Percentiles rank a stretch among this genome's conserved stretches.
Conservation (phyloP, 2,888 invertebrate genomes). For the Polydrusus tereticollis region DNA sequence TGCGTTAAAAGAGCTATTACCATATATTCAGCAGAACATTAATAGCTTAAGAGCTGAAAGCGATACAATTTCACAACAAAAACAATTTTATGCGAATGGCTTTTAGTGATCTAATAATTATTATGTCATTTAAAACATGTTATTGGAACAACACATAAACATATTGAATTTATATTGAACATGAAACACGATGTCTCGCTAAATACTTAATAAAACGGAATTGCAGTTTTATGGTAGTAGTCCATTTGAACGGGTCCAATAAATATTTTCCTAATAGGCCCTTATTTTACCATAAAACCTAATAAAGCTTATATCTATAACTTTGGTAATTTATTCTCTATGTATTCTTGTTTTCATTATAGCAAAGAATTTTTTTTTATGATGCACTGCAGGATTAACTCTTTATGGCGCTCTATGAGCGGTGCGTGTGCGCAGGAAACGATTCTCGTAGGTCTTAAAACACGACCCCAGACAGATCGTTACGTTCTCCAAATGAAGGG, state of each 20-base stretch:
- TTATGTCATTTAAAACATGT: constrained; percentile 15
- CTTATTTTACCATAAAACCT: not conserved
- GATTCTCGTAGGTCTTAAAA: too few species aligned
- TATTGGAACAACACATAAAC: constrained; percentile 15
- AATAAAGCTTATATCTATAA: not conserved
- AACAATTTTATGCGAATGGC: constrained; percentile 7
- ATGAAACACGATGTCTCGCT: constrained; percentile 19
- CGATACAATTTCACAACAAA: constrained; percentile 16
- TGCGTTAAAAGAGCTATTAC: constrained; percentile 1
- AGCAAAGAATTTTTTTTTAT: too few species aligned
- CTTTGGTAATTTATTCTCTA: not conserved
- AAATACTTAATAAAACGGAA: constrained; percentile 15
- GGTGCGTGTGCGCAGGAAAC: too few species aligned
- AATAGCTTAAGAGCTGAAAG: constrained; percentile 1
- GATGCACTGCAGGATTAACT: too few species aligned
- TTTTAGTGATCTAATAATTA: constrained; percentile 18
- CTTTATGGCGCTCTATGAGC: too few species aligned
- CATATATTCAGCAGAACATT: constrained; percentile 1
- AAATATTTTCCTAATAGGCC: not conserved
- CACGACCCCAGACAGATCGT: too few species aligned
- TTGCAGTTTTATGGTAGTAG: constrained; percentile 7
- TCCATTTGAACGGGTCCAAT: constrained; percentile 11
- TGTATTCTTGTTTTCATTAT: too few species aligned
- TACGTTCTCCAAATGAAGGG: too few species aligned
- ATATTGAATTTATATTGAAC: constrained; percentile 22